phyloP scores from a whole-genome alignment of 2,888 invertebrate genomes.

The Mythimna albipuncta region DNA sequence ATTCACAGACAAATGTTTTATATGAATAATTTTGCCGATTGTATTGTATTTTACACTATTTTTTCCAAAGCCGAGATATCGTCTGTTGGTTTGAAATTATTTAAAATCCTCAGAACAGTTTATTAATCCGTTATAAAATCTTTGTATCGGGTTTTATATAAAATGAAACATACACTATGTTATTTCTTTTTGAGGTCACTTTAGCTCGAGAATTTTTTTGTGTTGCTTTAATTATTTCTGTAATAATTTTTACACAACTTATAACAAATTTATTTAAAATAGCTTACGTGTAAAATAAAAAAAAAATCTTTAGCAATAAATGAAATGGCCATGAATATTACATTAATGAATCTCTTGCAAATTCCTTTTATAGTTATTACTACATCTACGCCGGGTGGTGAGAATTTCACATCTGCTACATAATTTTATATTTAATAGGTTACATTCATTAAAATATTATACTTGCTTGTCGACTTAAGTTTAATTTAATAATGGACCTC shows the following conservation, averaged over 20 bases:
- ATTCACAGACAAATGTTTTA: conserved; percentile 40
- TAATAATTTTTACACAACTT: neutral
- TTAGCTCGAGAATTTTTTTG: neutral
- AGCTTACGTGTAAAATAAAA: neutral
- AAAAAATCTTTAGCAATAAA: neutral
- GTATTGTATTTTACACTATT: conserved; percentile 21
- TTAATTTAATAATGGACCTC: neutral
- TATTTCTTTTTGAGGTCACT: neutral
- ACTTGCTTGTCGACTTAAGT: neutral
- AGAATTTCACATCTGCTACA: neutral
- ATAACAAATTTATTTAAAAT: neutral
- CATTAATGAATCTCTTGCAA: neutral
- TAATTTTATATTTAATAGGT: neutral
- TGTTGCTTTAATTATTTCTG: neutral
- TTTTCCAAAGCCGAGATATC: too few relatives aligned
- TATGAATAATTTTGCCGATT: conserved; percentile 33
- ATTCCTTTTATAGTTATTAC: neutral
- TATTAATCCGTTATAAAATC: neutral
- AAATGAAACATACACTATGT: neutral
- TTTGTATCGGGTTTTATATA: neutral
- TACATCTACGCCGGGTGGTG: neutral
- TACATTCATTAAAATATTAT: neutral
- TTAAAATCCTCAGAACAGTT: neutral
- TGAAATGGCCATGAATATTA: neutral
- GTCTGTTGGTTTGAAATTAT: neutral